phyloP scores from a whole-genome alignment of 2,113 vertebrate genomes.

The Chaetorhynchus papuensis region DNA sequence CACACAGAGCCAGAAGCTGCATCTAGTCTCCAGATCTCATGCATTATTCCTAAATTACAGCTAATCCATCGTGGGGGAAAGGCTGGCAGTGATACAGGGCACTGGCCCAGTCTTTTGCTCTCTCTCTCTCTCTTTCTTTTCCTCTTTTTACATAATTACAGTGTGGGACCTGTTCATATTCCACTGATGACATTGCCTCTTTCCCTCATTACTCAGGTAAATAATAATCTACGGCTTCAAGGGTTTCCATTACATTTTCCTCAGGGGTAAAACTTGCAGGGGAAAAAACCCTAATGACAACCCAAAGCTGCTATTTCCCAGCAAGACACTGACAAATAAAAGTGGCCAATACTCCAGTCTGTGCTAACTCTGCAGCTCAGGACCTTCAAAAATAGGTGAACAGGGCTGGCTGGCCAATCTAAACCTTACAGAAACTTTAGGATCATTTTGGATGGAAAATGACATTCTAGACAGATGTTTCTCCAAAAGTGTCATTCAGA shows the following conservation, averaged over 20 bases:
- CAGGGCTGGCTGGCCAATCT: not conserved
- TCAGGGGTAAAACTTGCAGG: not conserved
- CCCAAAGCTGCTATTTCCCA: not conserved
- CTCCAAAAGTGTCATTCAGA: not conserved
- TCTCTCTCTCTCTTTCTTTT: not conserved
- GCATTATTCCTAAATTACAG: not conserved
- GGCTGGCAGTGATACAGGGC: not conserved
- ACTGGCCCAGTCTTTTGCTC: not conserved
- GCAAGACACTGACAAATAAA: not conserved
- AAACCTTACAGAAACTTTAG: not conserved
- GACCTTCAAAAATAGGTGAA: not conserved
- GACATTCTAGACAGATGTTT: not conserved
- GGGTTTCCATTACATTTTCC: not conserved
- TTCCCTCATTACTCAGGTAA: not conserved
- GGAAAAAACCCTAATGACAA: not conserved
- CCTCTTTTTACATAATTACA: not conserved
- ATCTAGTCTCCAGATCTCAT: not conserved
- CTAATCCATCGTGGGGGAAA: not conserved
- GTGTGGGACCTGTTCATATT: not conserved
- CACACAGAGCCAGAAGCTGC: not conserved
- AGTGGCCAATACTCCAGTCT: not conserved
- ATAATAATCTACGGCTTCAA: not conserved
- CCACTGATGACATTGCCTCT: not conserved
- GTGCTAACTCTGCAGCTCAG: not conserved
- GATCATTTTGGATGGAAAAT: not conserved